phyloP scores from a whole-genome alignment of 30 jellyfish, hydroid and myxozoan genomes.

The Hydra vulgaris region DNA sequence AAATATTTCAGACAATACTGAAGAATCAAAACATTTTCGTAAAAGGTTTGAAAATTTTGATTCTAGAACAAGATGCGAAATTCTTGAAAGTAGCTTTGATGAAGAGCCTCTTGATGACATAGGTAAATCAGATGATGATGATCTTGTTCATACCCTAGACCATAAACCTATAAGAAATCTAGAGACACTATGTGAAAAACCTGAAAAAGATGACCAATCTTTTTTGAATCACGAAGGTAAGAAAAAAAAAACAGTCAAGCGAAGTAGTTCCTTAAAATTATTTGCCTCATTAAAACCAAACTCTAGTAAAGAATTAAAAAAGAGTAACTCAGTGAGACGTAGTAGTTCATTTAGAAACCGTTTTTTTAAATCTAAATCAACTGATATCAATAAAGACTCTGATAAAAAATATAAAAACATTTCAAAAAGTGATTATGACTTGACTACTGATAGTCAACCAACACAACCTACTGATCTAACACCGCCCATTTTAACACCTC shows the following conservation, averaged over 20 bases:
- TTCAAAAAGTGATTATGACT: conserved; percentile 26
- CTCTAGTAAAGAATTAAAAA: conserved; percentile 23
- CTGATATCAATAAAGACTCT: conserved; percentile 2
- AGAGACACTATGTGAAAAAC: conserved; percentile 7
- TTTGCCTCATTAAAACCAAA: conserved; percentile 18
- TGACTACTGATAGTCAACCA: not conserved
- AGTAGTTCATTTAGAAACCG: conserved; percentile 36
- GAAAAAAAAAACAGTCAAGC: not conserved
- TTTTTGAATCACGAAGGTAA: not conserved
- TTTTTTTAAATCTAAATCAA: conserved; percentile 17
- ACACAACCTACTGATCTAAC: conserved; percentile 1
- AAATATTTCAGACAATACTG: conserved; percentile 30
- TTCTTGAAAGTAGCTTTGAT: conserved; percentile 14
- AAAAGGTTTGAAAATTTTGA: not conserved
- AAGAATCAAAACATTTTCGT: not conserved
- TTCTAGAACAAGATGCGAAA: not conserved
- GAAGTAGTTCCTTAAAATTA: conserved; percentile 36
- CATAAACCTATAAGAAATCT: not conserved
- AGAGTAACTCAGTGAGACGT: conserved; percentile 35
- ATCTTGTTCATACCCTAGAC: conserved; percentile 5
- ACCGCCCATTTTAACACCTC: too few relatives aligned
- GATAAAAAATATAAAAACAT: conserved; percentile 8
- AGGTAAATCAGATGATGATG: conserved; percentile 11
- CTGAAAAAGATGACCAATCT: not conserved
- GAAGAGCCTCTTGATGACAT: conserved; percentile 24